Evolutionary conservation across 2,888 invertebrate species (phyloP), one percentile per base, ranked within the genome.

Genomic region (Cosmorhoe ocellata): DNA sequence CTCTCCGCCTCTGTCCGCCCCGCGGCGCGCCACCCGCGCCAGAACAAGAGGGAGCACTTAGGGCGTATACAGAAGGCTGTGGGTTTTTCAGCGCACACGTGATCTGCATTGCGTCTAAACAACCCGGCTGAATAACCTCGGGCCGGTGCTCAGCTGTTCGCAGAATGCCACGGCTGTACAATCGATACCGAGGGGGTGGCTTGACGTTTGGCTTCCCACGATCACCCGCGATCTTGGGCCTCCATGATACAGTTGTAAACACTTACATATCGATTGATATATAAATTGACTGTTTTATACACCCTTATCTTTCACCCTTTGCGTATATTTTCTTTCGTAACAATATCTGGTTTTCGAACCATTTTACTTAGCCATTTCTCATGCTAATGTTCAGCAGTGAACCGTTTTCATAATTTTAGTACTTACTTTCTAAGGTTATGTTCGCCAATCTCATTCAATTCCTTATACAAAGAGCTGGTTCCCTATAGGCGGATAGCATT

Each of bases 71-170:
- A 71, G 75, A 74, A 72, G 73, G 75, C 74, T 72, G 76, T 74
- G 52, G 75, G 78, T 72, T 74, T 79, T 73, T 73, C 81, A 74
- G 81, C 86, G 82, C 87, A 85, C 89, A 89, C 88, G 89, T 88
- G 87, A 89, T 86, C 89, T 88, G 89, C 89, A 89, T 87, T 89
- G 89, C 89, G 89, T 86, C 89, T 88, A 87, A 87, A 88, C 86
- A 88, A 82, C 79, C 87, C 84, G 87, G 84, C 86, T 74, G 81
- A 74, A 76, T 79, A 83, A 81, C 83, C 85, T 84, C 82, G 69
- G 68, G 51, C 64, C 67, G 67, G 71, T 60, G 66, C 69, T 84
- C 88, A 88, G 88, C 88, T 88, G 88, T 86, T 87, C 69, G 56
- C 63, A 68, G 71, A 74, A 78, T 74, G 72, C 76, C 74, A 74